phyloP scores from a whole-genome alignment of 2,797 vertebrate genomes.

The Hyperoplus immaculatus region DNA sequence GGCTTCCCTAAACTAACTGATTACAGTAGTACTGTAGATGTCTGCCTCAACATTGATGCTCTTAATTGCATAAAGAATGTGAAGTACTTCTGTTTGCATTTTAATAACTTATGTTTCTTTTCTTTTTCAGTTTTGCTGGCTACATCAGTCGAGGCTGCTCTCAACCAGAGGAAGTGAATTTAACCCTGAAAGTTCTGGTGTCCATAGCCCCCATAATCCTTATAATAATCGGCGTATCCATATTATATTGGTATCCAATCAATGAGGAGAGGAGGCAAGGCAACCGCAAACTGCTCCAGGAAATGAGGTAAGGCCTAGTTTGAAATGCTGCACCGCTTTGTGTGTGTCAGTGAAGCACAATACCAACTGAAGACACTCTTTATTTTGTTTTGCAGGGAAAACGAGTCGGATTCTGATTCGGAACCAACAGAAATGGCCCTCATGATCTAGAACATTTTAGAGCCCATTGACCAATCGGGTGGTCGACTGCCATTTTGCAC shows the following conservation, averaged over 20 bases:
- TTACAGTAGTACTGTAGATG: too few species aligned
- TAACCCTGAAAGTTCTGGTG: slow-evolving; percentile 94
- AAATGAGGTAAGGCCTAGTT: slow-evolving; percentile 85
- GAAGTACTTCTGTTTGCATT: neutral
- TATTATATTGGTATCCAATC: slow-evolving; percentile 94
- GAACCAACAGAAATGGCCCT: slow-evolving; percentile 89
- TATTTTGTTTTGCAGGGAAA: slow-evolving; percentile 77
- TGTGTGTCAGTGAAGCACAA: neutral
- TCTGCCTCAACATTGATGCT: neutral
- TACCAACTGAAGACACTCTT: neutral
- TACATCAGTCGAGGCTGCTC: slow-evolving; percentile 91
- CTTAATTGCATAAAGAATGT: neutral
- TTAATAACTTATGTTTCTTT: neutral
- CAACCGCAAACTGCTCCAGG: slow-evolving; percentile 93
- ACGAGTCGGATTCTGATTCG: slow-evolving; percentile 87
- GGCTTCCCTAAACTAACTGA: neutral
- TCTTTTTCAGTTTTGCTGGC: slow-evolving; percentile 90
- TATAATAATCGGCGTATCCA: slow-evolving; percentile 91
- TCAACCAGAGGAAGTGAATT: slow-evolving; percentile 88
- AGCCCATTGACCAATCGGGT: slow-evolving; percentile 37
- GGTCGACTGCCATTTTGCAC: slow-evolving; percentile 67
- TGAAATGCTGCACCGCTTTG: neutral
- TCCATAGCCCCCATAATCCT: slow-evolving; percentile 89
- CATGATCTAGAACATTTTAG: slow-evolving; percentile 69
- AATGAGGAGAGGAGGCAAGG: slow-evolving; percentile 89